phyloP scores from a whole-genome alignment of 2,113 vertebrate species.

The Eira barbara region DNA sequence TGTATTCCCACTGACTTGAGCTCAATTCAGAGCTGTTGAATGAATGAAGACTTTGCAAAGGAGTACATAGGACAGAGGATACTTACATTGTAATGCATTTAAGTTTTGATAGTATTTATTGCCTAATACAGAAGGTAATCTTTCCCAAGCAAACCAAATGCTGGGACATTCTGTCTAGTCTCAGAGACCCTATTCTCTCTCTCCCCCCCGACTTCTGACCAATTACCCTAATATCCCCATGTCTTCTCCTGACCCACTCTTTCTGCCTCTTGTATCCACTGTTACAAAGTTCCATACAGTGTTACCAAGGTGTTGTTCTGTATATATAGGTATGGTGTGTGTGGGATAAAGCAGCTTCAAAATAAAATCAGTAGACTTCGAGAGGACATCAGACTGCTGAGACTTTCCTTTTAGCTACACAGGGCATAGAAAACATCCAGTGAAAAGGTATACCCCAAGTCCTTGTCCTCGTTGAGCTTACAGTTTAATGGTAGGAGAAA shows the following conservation, averaged over 20 bases:
- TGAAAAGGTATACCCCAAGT: neutral
- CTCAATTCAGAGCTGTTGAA: neutral
- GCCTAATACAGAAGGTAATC: neutral
- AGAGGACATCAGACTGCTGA: neutral
- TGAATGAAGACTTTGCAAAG: constrained; percentile 20
- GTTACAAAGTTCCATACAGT: neutral
- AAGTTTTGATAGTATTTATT: neutral
- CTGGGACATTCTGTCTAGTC: neutral
- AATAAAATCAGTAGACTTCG: neutral
- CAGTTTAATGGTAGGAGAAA: neutral
- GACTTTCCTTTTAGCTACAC: neutral
- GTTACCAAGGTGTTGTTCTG: neutral
- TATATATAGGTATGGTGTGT: neutral
- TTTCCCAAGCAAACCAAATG: neutral
- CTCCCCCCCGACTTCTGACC: neutral
- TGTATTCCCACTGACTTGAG: neutral
- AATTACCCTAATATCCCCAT: neutral
- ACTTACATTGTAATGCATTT: neutral
- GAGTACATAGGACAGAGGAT: neutral
- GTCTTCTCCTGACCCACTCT: neutral
- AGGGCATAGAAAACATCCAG: neutral
- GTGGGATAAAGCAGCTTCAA: constrained; percentile 16
- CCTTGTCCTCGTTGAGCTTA: neutral
- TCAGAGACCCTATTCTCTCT: neutral
- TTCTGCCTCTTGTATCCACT: neutral